Conservation (phyloP, 2,113 vertebrate species). For the Pachypanchax playfairii region DNA sequence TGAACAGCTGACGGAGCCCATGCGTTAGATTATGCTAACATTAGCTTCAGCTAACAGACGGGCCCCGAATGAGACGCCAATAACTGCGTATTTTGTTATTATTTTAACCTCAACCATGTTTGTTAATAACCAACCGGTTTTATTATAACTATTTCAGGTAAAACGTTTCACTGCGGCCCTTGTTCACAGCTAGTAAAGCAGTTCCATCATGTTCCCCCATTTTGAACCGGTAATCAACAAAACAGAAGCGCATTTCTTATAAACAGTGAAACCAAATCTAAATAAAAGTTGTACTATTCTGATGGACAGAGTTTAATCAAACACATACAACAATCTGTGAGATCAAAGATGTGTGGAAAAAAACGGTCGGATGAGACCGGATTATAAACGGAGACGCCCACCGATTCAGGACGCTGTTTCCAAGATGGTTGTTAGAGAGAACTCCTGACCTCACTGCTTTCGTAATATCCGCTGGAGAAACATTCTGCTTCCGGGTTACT, state of each 20-base stretch:
- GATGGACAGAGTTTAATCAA: not conserved
- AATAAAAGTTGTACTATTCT: not conserved
- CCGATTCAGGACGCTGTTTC: conserved; percentile 78
- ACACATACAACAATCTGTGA: accelerated
- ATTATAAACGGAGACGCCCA: conserved; percentile 76
- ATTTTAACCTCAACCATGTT: accelerated
- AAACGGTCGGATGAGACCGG: conserved; percentile 75
- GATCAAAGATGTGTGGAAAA: not conserved
- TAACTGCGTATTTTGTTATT: accelerated
- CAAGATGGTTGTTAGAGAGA: conserved; percentile 91
- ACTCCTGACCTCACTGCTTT: conserved; percentile 43
- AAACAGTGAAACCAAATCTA: accelerated
- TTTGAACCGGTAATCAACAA: conserved; percentile 63
- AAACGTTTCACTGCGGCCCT: conserved; percentile 7
- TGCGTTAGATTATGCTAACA: conserved; percentile 39
- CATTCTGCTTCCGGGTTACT: conserved; percentile 74
- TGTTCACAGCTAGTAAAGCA: not conserved
- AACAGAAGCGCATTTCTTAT: conserved; percentile 6
- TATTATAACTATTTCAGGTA: accelerated
- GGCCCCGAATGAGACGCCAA: no score
- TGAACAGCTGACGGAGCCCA: conserved; percentile 35
- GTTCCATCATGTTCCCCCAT: conserved; percentile 70
- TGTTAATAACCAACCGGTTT: not conserved
- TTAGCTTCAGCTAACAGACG: conserved; percentile 4
- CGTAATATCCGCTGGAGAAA: conserved; percentile 61